Percentiles rank a stretch among this genome's conserved stretches.
Evolutionary conservation across 1,140 invertebrate species (phyloP).

Genomic region (Bombus terrestris): DNA sequence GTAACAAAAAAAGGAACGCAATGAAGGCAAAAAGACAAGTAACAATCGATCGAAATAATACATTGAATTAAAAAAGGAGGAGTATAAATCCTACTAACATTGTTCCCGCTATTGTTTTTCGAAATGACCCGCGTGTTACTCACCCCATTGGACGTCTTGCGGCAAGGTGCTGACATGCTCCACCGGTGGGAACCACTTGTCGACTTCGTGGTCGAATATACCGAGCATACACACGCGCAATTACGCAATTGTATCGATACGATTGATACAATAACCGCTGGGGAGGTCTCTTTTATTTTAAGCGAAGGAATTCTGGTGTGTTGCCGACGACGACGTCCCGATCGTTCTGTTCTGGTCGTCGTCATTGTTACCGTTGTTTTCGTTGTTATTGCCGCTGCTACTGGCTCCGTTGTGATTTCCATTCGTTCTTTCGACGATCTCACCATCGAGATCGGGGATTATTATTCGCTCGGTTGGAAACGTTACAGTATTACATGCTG

Average conservation of each 20-base stretch:
- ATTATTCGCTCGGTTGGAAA: conserved; percentile 80
- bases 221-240: conserved; percentile 29
- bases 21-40: conserved; percentile 16
- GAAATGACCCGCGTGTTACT: conserved; percentile 60
- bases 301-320: conserved; percentile 74
- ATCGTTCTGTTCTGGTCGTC: conserved; percentile 14
- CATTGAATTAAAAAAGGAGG: neutral
- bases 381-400: conserved; percentile 26
- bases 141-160: conserved; percentile 28
- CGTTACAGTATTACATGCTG: conserved; percentile 78
- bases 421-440: conserved; percentile 37
- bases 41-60: neutral
- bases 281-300: conserved; percentile 70
- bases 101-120: conserved; percentile 53
- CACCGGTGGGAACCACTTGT: conserved; percentile 81
- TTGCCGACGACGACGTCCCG: neutral
- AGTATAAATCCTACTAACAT: conserved; percentile 32
- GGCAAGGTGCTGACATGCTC: conserved; percentile 69
- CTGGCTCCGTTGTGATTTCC: conserved; percentile 23
- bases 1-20: neutral
- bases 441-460: conserved; percentile 63
- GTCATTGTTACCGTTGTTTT: conserved; percentile 60
- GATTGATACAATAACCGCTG: conserved; percentile 18
- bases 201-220: conserved; percentile 55
- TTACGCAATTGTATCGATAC: conserved; percentile 30